Conservation (phyloP, 2,113 vertebrate species). For the Vimba vimba region DNA sequence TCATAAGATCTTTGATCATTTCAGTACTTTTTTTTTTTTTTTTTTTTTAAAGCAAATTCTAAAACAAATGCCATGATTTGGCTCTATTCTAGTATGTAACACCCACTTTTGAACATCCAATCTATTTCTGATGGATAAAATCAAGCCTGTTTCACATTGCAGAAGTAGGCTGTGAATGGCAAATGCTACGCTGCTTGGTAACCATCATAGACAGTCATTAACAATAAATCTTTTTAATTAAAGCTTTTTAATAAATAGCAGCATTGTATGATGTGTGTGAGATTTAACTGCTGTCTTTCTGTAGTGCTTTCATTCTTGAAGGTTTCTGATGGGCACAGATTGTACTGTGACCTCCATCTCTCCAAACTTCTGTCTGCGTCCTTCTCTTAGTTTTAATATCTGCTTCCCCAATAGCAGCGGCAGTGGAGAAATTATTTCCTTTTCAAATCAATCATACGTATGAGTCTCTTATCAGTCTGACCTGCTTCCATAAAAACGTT, state of each 20-base stretch:
- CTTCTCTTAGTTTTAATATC: conserved; percentile 62
- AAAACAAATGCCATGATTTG: background rate
- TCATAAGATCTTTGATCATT: background rate
- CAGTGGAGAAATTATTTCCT: conserved; percentile 67
- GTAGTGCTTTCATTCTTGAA: conserved; percentile 38
- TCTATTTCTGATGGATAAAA: background rate
- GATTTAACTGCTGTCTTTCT: background rate
- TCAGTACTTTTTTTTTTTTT: background rate
- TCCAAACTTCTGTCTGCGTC: conserved; percentile 27
- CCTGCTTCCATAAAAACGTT: conserved; percentile 58
- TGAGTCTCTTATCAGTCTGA: conserved; percentile 66
- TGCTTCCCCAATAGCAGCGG: conserved; percentile 61
- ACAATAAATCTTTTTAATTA: too few species aligned
- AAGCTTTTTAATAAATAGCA: too few species aligned
- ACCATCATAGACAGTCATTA: conserved; percentile 10
- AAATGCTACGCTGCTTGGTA: background rate
- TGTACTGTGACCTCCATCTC: conserved; percentile 51
- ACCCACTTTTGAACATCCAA: background rate
- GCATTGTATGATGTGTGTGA: too few species aligned
- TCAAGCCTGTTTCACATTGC: background rate
- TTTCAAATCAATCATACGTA: conserved; percentile 71
- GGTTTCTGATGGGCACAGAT: conserved; percentile 59
- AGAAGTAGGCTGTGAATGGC: background rate
- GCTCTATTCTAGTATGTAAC: background rate
- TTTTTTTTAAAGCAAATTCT: background rate